These are phyloP conservation scores for Cuniculus paca DNA, from an alignment of 2,797 vertebrate genomes.

Conservation along the genomic window DNA sequence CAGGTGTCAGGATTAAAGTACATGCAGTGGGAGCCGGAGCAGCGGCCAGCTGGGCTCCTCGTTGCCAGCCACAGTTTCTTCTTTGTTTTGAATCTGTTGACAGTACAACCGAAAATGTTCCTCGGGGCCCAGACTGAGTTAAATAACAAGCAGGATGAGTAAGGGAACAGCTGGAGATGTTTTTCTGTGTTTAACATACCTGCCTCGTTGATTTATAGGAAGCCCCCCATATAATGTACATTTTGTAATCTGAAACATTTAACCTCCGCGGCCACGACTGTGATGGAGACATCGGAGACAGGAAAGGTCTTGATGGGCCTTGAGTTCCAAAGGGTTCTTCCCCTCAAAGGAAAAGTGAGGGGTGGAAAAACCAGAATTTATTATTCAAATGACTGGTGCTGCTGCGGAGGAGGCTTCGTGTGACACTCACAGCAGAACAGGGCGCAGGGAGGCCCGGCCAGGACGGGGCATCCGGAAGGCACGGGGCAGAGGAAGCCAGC, in stretches of 20 bases:
- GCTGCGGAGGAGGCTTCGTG: constrained; percentile 57
- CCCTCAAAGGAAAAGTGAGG: constrained; percentile 81
- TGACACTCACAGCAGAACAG: constrained; percentile 77
- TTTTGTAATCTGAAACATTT: constrained; percentile 90
- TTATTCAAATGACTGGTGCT: constrained; percentile 72
- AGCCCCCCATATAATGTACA: constrained; percentile 88
- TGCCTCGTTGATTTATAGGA: constrained; percentile 91
- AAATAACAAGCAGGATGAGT: constrained; percentile 90
- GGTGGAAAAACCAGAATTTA: constrained; percentile 80
- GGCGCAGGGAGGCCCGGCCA: constrained; percentile 23
- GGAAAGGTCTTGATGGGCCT: constrained; percentile 86
- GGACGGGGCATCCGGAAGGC: constrained; percentile 60
- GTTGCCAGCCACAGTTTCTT: constrained; percentile 93
- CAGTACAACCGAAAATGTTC: constrained; percentile 91
- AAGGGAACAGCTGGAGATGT: constrained; percentile 92
- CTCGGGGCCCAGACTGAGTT: constrained; percentile 89
- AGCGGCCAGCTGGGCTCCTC: constrained; percentile 96
- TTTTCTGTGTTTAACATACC: constrained; percentile 92
- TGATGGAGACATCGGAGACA: constrained; percentile 89
- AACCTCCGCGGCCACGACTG: constrained; percentile 85
- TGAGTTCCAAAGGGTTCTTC: constrained; percentile 79
- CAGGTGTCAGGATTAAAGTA: constrained; percentile 99
- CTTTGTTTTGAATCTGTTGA: constrained; percentile 94
- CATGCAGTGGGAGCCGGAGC: constrained; percentile 94
- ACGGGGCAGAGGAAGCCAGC: background rate